Conservation (phyloP, 2,113 vertebrate species). For the Diadophis punctatus region DNA sequence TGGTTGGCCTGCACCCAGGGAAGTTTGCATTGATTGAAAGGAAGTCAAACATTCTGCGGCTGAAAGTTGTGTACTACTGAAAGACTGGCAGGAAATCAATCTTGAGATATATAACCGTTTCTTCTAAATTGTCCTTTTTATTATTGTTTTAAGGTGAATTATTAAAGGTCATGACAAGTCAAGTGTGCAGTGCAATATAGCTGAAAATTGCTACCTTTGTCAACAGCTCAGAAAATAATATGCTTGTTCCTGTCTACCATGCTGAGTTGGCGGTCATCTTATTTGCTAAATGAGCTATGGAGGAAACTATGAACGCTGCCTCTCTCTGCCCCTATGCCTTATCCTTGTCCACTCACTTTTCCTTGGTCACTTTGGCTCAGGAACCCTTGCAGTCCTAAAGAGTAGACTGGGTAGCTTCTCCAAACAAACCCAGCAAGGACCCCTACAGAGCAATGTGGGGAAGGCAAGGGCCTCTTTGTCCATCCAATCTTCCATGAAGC, state of each 20-base stretch:
- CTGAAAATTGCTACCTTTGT: constrained; percentile 32
- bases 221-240: constrained; percentile 39
- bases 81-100: constrained; percentile 56
- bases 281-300: not conserved
- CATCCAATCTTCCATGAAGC: not conserved
- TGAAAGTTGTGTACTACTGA: not conserved
- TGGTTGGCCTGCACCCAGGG: not conserved
- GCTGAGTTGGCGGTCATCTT: not conserved
- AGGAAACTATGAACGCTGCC: not conserved
- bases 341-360: not conserved
- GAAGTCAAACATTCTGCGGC: not conserved
- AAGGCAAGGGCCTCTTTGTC: not conserved
- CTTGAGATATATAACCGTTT: constrained; percentile 38
- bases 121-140: constrained; percentile 43
- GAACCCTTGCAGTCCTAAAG: not conserved
- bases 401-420: not conserved
- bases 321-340: not conserved
- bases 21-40: not conserved
- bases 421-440: not conserved
- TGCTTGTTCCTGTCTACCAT: not conserved
- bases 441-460: not conserved
- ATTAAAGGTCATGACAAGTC: constrained; percentile 46
- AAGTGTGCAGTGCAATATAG: constrained; percentile 22
- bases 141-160: constrained; percentile 56
- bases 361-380: not conserved